These are phyloP conservation scores for Megamerina dolium DNA, from an alignment of 2,888 invertebrate genomes.

Conservation along the genomic window DNA sequence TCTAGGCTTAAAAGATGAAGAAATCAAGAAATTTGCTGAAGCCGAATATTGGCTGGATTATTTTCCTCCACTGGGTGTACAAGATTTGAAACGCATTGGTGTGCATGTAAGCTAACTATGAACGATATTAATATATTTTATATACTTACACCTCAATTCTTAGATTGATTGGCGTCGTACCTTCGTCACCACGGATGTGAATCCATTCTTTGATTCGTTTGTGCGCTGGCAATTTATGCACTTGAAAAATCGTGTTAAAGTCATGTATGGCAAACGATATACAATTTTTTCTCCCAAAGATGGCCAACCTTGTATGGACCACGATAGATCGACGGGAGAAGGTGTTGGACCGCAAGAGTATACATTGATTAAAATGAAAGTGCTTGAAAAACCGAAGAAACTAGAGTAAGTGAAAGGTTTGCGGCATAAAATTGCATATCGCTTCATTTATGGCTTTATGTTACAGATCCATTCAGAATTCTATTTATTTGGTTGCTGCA, in stretches of 20 bases:
- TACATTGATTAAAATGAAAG: conserved; percentile 88
- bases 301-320: conserved; percentile 99
- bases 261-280: conserved; percentile 94
- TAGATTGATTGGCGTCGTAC: conserved; percentile 95
- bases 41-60: conserved; percentile 91
- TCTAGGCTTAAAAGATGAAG: conserved; percentile 82
- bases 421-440: background rate
- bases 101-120: conserved; percentile 64
- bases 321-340: conserved; percentile 92
- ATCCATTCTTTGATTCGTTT: conserved; percentile 97
- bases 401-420: conserved; percentile 54
- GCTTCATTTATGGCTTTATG: background rate
- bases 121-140: background rate
- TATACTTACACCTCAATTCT: conserved; percentile 16
- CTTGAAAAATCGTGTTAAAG: conserved; percentile 77
- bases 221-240: conserved; percentile 93
- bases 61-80: conserved; percentile 85
- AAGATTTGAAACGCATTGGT: conserved; percentile 85
- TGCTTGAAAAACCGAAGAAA: conserved; percentile 55
- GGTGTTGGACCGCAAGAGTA: conserved; percentile 98
- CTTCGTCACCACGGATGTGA: conserved; percentile 97
- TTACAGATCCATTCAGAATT: conserved; percentile 31
- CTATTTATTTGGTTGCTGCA: conserved; percentile 74
- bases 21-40: conserved; percentile 88
- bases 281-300: conserved; percentile 95